Percentiles rank a stretch among this genome's conserved stretches.
phyloP scores from a whole-genome alignment of 2,113 vertebrate species.

The Rhadina sibilatrix region DNA sequence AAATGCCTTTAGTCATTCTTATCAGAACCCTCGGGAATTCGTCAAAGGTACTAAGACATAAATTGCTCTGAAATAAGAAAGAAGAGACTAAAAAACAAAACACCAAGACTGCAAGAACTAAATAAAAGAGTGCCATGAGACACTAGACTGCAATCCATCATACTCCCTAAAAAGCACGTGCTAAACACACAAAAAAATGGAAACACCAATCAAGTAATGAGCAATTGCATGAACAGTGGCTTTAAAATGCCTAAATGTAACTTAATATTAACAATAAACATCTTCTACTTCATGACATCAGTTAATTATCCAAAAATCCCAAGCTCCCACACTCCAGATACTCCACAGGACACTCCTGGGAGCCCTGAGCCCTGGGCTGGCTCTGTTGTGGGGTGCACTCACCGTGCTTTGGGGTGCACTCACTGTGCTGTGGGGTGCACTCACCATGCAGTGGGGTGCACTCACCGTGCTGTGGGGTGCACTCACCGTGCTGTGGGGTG shows the following conservation, averaged over 20 bases:
- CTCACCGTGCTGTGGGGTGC: too few relatives aligned
- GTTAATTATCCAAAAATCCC: too few relatives aligned
- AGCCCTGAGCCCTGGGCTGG: not conserved
- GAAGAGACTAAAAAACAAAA: not conserved
- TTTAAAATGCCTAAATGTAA: not conserved
- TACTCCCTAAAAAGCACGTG: not conserved
- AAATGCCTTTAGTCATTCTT: not conserved
- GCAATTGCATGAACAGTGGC: too few relatives aligned
- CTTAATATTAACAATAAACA: not conserved
- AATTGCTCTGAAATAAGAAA: not conserved
- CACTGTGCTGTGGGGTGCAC: conserved; percentile 90
- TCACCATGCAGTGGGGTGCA: conserved; percentile 90
- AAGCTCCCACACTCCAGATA: not conserved
- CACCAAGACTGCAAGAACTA: not conserved
- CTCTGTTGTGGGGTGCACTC: not conserved
- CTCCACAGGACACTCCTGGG: fast-evolving
- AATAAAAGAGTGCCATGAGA: not conserved
- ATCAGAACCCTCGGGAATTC: not conserved
- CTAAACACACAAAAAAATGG: not conserved
- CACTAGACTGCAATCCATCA: not conserved
- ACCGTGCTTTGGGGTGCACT: too few relatives aligned
- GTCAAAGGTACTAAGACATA: not conserved
- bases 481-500: too few relatives aligned
- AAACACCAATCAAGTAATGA: not conserved
- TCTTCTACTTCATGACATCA: not conserved